phyloP scores from a whole-genome alignment of 2,113 vertebrate genomes.

The Callipepla squamata region DNA sequence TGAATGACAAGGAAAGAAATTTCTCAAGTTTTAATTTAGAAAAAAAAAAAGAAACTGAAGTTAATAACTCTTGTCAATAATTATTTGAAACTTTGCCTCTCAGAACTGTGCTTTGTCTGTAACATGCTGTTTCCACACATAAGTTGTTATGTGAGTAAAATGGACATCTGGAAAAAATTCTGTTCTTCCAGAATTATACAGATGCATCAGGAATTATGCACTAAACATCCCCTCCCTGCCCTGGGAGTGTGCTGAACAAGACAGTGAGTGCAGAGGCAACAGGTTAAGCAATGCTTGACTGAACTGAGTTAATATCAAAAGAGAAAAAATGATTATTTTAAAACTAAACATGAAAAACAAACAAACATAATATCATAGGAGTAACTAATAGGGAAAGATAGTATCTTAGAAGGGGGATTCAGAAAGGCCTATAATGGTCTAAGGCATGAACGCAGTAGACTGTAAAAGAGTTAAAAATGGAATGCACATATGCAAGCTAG shows the following conservation, averaged over 20 bases:
- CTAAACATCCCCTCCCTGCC: background rate
- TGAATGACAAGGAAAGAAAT: background rate
- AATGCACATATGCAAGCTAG: background rate
- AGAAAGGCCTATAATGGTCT: background rate
- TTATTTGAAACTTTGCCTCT: background rate
- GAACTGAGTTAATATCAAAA: background rate
- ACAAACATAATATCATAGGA: background rate
- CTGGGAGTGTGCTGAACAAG: background rate
- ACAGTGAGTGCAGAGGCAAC: background rate
- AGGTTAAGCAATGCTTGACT: background rate
- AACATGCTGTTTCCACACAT: background rate
- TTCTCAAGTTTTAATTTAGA: background rate
- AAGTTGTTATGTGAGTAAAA: background rate
- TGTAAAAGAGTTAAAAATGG: background rate
- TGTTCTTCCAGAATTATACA: background rate
- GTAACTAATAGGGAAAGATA: background rate
- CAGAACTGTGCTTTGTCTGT: background rate
- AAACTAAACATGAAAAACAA: background rate
- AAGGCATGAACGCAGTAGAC: background rate
- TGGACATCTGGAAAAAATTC: background rate
- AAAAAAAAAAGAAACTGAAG: background rate
- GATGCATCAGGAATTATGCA: background rate
- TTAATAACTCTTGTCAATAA: background rate
- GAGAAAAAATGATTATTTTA: background rate
- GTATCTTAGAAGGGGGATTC: background rate